Evolutionary conservation across 2,797 vertebrate genomes (phyloP), one percentile per base, ranked within the genome.

Genomic region (Mareca penelope): DNA sequence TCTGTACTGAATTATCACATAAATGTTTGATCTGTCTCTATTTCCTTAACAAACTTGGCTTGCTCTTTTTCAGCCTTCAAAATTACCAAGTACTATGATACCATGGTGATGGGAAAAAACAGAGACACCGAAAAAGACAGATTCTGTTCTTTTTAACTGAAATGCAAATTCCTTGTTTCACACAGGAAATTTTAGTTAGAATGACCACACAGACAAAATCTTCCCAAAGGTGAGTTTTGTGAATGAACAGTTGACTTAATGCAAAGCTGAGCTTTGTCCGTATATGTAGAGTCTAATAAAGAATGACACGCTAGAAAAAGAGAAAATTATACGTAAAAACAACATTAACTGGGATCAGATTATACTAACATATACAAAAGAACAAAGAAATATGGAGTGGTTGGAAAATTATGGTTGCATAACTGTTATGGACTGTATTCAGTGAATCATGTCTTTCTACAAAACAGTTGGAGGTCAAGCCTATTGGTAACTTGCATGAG

Each of bases 1-100:
- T 84, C 18, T 64, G 33, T 71, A 64, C 14, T 70, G 28, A 76
- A 91, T 33, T 59, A 70, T 70, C 55, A 84, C 72, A 50, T 29
- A 86, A 88, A 78, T 44, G 10, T 35, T 60, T 82, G 56, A 67
- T 24, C 56, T 63, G 42, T 67, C 68, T 88, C 44, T 73, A 10
- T 80, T 88, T 78, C 87, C 44, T 83, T 80, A 78, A 75, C 75
- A 94, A 94, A 80, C 11, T 24, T 33, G 12, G 44, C 52, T 85
- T 91, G 92, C 48, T 95, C 68, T 93, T 94, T 95, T 92, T 73
- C 77, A 87, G 94, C 14, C 83, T 94, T 52, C 48, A 88, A 79
- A 94, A 84, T 76, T 70, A 93, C 52, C 19, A 75, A 53, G 53
- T 53, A 31, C 64, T 83, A 89, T 61, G 64, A 87, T 73, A 70